These are phyloP conservation scores for Dysmachus trigonus DNA, from an alignment of 2,888 invertebrate species.

Conservation along the genomic window DNA sequence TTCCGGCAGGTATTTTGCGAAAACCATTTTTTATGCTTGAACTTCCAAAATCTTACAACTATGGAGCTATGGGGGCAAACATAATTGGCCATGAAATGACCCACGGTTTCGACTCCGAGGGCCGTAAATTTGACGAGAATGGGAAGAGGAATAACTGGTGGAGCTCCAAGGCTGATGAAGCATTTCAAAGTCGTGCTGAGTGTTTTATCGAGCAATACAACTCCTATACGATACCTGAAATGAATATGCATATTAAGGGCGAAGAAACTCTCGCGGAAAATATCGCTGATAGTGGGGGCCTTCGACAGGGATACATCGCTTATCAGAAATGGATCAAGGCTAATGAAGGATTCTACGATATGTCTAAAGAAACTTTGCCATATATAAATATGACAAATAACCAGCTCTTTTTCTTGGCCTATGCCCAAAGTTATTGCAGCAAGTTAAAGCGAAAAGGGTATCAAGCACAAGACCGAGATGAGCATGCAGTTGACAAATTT, in stretches of 20 bases:
- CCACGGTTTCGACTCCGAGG: slow-evolving; percentile 50
- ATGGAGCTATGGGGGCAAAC: background rate
- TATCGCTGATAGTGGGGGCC: slow-evolving; percentile 47
- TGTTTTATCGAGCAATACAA: slow-evolving; percentile 18
- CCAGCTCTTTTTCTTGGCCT: slow-evolving; percentile 40
- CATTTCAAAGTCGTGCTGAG: background rate
- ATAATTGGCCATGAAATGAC: slow-evolving; percentile 1
- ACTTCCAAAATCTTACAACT: slow-evolving; percentile 22
- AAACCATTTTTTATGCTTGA: background rate
- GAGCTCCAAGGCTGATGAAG: background rate
- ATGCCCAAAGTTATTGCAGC: slow-evolving; percentile 35
- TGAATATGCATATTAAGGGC: background rate
- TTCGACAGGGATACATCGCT: slow-evolving; percentile 27
- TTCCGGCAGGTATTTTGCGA: background rate
- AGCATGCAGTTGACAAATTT: background rate
- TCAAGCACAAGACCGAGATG: background rate
- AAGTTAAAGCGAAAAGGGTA: background rate
- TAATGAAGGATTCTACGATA: background rate
- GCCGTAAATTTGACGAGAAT: background rate
- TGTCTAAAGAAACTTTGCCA: background rate
- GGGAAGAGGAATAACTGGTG: background rate
- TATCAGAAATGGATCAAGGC: slow-evolving; percentile 21
- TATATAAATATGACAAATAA: background rate
- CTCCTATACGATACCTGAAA: background rate
- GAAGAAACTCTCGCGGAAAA: slow-evolving; percentile 37